These are phyloP conservation scores for Anodontia alba DNA, from an alignment of 2,888 invertebrate genomes.

Conservation along the genomic window DNA sequence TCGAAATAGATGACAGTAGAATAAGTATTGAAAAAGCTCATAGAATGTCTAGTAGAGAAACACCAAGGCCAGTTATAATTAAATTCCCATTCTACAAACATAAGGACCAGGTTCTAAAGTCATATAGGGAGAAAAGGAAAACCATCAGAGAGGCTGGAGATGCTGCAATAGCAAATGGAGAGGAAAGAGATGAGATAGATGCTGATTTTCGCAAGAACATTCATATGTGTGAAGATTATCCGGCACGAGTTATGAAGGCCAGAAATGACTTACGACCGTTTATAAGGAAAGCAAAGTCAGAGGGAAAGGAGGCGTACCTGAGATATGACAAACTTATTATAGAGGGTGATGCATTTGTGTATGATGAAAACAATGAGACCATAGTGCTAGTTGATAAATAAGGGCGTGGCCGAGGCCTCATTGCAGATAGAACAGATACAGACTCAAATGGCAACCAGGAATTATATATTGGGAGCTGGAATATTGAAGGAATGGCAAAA, in stretches of 20 bases:
- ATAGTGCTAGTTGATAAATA: background rate
- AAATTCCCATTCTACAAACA: slow-evolving; percentile 16
- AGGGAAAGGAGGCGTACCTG: background rate
- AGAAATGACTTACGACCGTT: slow-evolving; percentile 15
- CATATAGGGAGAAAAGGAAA: background rate
- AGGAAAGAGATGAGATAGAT: background rate
- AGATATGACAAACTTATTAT: slow-evolving; percentile 12
- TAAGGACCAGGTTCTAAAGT: background rate
- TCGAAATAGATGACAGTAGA: background rate
- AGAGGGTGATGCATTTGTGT: background rate
- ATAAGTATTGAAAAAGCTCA: background rate
- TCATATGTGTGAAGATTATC: background rate
- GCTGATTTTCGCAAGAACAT: background rate
- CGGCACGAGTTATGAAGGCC: slow-evolving; percentile 7
- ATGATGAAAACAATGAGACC: background rate
- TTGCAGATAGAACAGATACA: background rate
- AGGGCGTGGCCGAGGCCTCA: background rate
- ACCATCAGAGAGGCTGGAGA: background rate
- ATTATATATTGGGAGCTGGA: background rate
- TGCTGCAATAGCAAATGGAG: background rate
- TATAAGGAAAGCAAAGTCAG: background rate
- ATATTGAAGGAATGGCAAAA: background rate
- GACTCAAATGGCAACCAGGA: background rate
- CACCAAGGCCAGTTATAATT: background rate
- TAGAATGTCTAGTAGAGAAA: background rate